Conservation (phyloP, 2,888 invertebrate species). For the Drosophila affinis region DNA sequence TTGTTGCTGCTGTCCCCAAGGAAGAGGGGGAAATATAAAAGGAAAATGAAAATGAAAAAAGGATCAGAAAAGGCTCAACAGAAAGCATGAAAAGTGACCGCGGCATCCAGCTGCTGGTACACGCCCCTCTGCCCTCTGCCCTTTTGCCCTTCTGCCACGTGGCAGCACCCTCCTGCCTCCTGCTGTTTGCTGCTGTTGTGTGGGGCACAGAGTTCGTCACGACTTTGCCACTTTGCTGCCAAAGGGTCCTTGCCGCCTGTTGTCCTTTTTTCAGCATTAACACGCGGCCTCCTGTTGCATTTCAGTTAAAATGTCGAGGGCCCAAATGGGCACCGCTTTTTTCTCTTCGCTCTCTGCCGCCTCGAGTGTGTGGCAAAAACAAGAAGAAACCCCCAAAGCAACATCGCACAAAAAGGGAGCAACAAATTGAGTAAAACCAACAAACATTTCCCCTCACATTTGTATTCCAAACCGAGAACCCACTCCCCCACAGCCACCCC, state of each 20-base stretch:
- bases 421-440: constrained; percentile 40
- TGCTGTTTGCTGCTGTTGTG: not conserved
- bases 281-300: constrained; percentile 67
- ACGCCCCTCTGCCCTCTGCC: not conserved
- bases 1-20: constrained; percentile 16
- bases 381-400: constrained; percentile 24
- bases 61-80: constrained; percentile 49
- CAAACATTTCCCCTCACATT: constrained; percentile 56
- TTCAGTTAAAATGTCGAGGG: constrained; percentile 48
- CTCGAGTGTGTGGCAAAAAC: constrained; percentile 32
- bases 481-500: not conserved
- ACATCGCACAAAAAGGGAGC: constrained; percentile 42
- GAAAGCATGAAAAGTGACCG: constrained; percentile 62
- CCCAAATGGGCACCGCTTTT: constrained; percentile 39
- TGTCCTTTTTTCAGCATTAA: constrained; percentile 60
- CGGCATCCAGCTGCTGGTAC: constrained; percentile 30
- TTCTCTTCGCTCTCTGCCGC: constrained; percentile 42
- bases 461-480: constrained; percentile 54
- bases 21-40: not conserved
- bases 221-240: constrained; percentile 52
- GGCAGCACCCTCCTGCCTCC: constrained; percentile 11
- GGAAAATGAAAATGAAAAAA: constrained; percentile 30
- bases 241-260: constrained; percentile 42
- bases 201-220: constrained; percentile 56
- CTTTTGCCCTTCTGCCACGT: not conserved